Evolutionary conservation across 2,888 invertebrate species (phyloP), one percentile per base, ranked within the genome.

Genomic region (Cacoxenus indagator): DNA sequence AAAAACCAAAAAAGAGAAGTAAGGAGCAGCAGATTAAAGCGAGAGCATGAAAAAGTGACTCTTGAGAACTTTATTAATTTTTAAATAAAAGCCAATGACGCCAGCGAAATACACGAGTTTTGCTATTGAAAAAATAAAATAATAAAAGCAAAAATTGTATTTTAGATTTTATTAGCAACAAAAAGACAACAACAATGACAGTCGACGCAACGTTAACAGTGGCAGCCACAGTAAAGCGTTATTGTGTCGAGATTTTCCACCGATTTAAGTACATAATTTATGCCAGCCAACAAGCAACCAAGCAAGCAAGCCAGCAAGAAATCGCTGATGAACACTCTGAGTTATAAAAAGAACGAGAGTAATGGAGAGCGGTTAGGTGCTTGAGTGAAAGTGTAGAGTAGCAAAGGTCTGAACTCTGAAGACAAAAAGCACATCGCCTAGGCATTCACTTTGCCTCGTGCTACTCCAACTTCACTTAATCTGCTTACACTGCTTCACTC

Each of bases 251-350:
- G 61, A 43, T 62, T 62, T 45, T 11, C 24, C 45, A 62, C 61
- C 43, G 45, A 62, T 62, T 62, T 62, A 62, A 62, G 61, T 62
- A 62, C 43, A 62, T 61, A 61, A 61, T 62, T 22, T 45, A 43
- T 22, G 17, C n/a, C 5, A 37, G 4, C 27, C n/a, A 22, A 24
- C 9, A 59, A 14, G 8, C 11, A 55, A 55, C 11, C 9, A 55
- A 5, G 24, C 55, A 55, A 17, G 4, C 17, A 51, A 19, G n/a
- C n/a, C 19, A 37, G 37, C 14, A 37, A 4, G 37, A 37, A 37
- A 2, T 2, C 2, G 2, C 2, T 37, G 1, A 4, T 37, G 9
- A 14, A 24, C 22, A 17, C 22, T 51, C 22, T 8, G 22, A 14
- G 37, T 11, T 2, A 37, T 1, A 1, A 5, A 37, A 37, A n/a